Percentiles rank a stretch among this genome's conserved stretches.
These are phyloP conservation scores for Drosophila picticornis DNA, from an alignment of 2,888 invertebrate genomes.

Conservation along the genomic window DNA sequence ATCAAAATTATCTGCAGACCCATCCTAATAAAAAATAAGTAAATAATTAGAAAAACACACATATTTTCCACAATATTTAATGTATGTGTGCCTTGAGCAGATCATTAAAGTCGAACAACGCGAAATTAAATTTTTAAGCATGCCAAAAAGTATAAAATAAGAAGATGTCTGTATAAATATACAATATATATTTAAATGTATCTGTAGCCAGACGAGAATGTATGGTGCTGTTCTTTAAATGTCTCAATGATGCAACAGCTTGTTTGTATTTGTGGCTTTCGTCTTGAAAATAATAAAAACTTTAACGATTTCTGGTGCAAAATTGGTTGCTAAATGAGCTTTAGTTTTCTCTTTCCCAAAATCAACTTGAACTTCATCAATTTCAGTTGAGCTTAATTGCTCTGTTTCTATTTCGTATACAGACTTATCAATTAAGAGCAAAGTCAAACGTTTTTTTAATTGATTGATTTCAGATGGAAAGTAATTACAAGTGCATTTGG, in stretches of 20 bases:
- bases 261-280: background rate
- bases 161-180: background rate
- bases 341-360: constrained; percentile 3
- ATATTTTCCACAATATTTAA: background rate
- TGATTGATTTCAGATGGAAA: constrained; percentile 64
- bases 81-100: background rate
- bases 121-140: constrained; percentile 13
- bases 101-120: constrained; percentile 46
- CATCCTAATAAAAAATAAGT: background rate
- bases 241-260: background rate
- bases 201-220: background rate
- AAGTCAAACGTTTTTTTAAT: constrained; percentile 62
- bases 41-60: too few species aligned
- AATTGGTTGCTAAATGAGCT: constrained; percentile 9
- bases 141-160: background rate
- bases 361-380: constrained; percentile 51
- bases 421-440: constrained; percentile 59
- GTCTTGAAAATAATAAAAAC: background rate
- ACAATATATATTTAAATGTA: background rate
- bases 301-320: background rate
- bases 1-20: constrained; percentile 16
- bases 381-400: constrained; percentile 62
- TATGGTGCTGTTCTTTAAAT: background rate
- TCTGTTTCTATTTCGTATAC: constrained; percentile 3
- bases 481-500: constrained; percentile 57